Conservation (phyloP, 30 jellyfish, hydroid and myxozoan species). For the Pseudorhiza aurosa region DNA sequence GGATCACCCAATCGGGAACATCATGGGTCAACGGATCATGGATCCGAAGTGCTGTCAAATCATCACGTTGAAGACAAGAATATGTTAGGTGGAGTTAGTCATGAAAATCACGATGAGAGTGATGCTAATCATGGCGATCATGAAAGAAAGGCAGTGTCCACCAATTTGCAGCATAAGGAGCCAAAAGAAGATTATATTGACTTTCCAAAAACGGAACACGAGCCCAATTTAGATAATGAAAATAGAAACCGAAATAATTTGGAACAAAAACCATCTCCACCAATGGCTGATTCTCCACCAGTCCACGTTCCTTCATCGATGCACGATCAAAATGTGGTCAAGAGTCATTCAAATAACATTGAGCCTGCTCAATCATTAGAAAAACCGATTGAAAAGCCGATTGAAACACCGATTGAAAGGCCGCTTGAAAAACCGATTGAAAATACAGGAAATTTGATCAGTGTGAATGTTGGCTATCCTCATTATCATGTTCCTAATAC, state of each 20-base stretch:
- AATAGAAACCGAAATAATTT: neutral
- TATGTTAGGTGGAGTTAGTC: neutral
- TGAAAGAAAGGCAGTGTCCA: neutral
- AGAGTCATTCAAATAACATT: too few relatives aligned
- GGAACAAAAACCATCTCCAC: neutral
- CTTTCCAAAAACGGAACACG: neutral
- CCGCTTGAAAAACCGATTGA: neutral
- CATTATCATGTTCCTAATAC: conserved; percentile 21
- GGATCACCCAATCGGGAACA: neutral
- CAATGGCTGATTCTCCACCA: neutral
- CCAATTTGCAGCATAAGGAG: neutral
- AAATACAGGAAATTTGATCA: neutral
- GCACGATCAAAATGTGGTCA: too few relatives aligned
- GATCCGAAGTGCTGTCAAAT: neutral
- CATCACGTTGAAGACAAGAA: neutral
- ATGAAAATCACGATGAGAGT: neutral
- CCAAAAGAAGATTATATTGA: conserved; percentile 8
- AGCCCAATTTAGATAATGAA: neutral
- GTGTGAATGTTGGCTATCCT: conserved; percentile 19
- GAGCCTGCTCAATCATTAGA: too few relatives aligned
- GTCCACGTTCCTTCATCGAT: too few relatives aligned
- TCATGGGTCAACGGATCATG: neutral
- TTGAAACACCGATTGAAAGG: neutral
- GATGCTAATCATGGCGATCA: neutral
- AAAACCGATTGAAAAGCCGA: neutral